Conservation (phyloP, 2,888 invertebrate genomes). For the Chalcis sispes region DNA sequence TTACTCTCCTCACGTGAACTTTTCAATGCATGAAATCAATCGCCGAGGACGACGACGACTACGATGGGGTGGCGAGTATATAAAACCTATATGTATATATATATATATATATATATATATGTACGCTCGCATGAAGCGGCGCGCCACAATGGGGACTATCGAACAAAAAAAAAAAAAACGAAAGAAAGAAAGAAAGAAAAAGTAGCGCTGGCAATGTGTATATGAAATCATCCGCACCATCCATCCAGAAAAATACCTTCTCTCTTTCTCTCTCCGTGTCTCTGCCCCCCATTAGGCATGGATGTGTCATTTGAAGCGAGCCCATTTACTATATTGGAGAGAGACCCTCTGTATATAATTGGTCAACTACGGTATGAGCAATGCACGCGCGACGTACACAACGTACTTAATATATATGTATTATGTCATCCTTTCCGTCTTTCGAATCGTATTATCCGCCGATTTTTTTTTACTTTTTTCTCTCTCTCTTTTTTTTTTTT, state of each 20-base stretch:
- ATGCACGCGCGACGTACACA: too few relatives aligned
- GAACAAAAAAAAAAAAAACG: too few relatives aligned
- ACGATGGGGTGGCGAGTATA: neutral
- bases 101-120: neutral
- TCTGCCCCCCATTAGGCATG: slow-evolving; percentile 18
- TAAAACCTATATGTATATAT: too few relatives aligned
- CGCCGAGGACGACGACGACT: too few relatives aligned
- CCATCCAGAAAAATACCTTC: slow-evolving; percentile 40
- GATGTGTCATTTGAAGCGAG: neutral
- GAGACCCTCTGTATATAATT: neutral
- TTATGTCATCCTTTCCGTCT: neutral
- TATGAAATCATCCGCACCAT: slow-evolving; percentile 45
- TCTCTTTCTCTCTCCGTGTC: neutral
- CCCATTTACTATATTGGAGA: too few relatives aligned
- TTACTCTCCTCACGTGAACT: neutral
- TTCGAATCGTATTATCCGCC: neutral
- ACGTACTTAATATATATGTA: too few relatives aligned
- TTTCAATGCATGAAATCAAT: slow-evolving; percentile 29
- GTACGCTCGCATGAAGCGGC: too few relatives aligned
- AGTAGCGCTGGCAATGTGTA: slow-evolving; percentile 12
- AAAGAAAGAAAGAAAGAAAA: neutral
- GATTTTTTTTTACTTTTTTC: slow-evolving; percentile 5
- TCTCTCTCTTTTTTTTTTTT: too few relatives aligned
- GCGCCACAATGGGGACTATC: too few relatives aligned
- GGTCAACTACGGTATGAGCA: slow-evolving; percentile 4